Evolutionary conservation across 92 coral and sea anemone genomes (phyloP).

Genomic region (Epizoanthus ramosus): DNA sequence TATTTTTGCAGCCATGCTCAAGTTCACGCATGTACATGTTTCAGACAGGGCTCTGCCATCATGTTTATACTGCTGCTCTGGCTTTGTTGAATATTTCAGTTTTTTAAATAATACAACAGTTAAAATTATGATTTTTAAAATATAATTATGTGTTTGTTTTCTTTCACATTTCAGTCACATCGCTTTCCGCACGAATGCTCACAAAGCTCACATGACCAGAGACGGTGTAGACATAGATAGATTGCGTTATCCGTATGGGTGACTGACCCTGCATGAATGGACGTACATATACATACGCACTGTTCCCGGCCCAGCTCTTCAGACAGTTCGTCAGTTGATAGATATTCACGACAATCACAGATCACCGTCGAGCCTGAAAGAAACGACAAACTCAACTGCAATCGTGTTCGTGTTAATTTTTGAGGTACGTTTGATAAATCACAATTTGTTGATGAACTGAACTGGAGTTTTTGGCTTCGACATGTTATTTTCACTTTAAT

Average conservation of each 20-base stretch:
- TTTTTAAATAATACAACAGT: too few species aligned
- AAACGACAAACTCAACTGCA: neutral
- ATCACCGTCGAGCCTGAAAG: neutral
- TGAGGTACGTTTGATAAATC: constrained; percentile 6
- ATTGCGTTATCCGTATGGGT: constrained; percentile 1
- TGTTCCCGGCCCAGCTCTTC: neutral
- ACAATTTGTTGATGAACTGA: neutral
- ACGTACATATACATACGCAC: too few species aligned
- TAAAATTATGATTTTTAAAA: too few species aligned
- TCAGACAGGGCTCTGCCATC: too few species aligned
- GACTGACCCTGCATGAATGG: neutral
- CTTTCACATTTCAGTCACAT: too few species aligned
- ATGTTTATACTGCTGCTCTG: too few species aligned
- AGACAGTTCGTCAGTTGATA: neutral
- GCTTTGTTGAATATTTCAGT: too few species aligned
- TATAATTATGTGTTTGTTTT: too few species aligned
- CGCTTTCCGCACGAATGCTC: constrained; percentile 28
- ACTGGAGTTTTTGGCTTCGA: too few species aligned
- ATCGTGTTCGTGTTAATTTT: neutral
- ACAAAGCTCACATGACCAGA: constrained; percentile 22
- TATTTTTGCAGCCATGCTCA: too few species aligned
- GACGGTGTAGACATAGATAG: neutral
- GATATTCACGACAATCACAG: neutral
- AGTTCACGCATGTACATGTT: too few species aligned
- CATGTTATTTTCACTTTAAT: too few species aligned